Conservation (phyloP, 2,888 invertebrate genomes). For the Agriopis aurantiaria region DNA sequence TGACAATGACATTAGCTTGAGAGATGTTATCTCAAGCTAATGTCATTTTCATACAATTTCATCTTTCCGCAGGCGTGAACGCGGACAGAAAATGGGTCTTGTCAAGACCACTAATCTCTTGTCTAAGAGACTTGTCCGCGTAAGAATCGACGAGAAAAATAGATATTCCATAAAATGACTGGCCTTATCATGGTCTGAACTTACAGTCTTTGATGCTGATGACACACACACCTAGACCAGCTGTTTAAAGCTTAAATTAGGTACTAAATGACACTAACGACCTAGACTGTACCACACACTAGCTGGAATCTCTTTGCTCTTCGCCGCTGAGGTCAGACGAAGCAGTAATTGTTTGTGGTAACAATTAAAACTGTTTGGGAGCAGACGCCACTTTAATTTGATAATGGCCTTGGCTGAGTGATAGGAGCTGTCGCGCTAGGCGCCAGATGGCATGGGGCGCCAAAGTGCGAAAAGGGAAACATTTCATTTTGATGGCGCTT, state of each 20-base stretch:
- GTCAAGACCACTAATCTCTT: too few relatives aligned
- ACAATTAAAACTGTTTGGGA: conserved; percentile 26
- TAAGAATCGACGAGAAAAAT: too few relatives aligned
- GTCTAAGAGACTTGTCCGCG: too few relatives aligned
- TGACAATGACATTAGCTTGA: too few relatives aligned
- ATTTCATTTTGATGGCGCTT: too few relatives aligned
- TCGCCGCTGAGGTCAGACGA: conserved; percentile 1
- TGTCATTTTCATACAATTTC: too few relatives aligned
- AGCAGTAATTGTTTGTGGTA: conserved; percentile 18
- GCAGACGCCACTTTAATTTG: conserved; percentile 31
- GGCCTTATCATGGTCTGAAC: neutral
- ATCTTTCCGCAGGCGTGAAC: too few relatives aligned
- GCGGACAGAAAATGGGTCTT: neutral
- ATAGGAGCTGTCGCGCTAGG: too few relatives aligned
- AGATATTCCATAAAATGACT: too few relatives aligned
- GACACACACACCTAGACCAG: conserved; percentile 4
- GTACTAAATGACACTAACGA: conserved; percentile 14
- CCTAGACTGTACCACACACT: too few relatives aligned
- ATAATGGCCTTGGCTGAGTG: conserved; percentile 26
- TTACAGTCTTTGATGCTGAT: conserved; percentile 4
- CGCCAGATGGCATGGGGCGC: neutral
- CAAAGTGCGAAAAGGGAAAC: too few relatives aligned
- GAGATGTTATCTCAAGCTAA: too few relatives aligned
- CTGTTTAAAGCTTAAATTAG: conserved; percentile 17
- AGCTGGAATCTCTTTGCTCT: conserved; percentile 7